Conservation (phyloP, 2,888 invertebrate genomes). For the Noctua pronuba region DNA sequence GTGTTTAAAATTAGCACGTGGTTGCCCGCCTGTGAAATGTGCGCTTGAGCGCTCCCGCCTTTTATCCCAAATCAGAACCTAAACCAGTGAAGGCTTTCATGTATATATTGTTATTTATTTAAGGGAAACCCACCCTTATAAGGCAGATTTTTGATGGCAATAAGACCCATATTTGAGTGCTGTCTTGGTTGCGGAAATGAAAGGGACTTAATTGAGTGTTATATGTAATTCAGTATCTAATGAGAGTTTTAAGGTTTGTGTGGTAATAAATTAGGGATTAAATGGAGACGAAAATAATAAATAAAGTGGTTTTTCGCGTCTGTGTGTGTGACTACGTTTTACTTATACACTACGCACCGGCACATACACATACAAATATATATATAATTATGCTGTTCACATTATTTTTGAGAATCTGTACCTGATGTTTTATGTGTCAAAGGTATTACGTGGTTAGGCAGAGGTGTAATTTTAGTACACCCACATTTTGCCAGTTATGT, state of each 20-base stretch:
- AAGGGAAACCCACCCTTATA: constrained; percentile 36
- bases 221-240: background rate
- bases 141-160: constrained; percentile 43
- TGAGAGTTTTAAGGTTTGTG: background rate
- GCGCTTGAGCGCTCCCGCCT: constrained; percentile 74
- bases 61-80: constrained; percentile 79
- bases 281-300: background rate
- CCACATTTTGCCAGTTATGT: too few relatives aligned
- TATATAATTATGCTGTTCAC: too few relatives aligned
- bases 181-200: constrained; percentile 18
- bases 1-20: constrained; percentile 78
- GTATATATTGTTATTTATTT: constrained; percentile 63
- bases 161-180: constrained; percentile 30
- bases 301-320: background rate
- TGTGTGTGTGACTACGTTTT: background rate
- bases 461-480: too few relatives aligned
- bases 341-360: background rate
- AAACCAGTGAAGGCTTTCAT: constrained; percentile 66
- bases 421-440: background rate
- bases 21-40: constrained; percentile 71
- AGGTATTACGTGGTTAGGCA: too few relatives aligned
- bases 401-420: background rate
- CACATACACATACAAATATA: too few relatives aligned
- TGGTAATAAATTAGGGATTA: background rate
- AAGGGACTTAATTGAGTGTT: constrained; percentile 24